These are phyloP conservation scores for Sturmia bella DNA, from an alignment of 2,888 invertebrate genomes.

Conservation along the genomic window DNA sequence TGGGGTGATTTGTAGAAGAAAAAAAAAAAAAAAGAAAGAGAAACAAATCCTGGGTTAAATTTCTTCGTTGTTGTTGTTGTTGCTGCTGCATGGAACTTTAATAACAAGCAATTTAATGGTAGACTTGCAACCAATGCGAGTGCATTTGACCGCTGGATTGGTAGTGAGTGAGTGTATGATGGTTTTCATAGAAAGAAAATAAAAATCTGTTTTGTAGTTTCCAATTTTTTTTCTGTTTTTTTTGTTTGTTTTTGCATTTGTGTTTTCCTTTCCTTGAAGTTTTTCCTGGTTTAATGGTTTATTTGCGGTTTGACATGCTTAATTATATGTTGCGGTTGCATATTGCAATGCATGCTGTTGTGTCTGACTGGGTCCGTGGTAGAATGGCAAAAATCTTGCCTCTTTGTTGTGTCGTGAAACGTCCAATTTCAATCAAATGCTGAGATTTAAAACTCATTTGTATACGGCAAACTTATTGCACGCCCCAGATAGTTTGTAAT, in stretches of 20 bases:
- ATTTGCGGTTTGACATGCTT: constrained; percentile 68
- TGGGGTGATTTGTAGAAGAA: constrained; percentile 4
- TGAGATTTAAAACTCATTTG: constrained; percentile 57
- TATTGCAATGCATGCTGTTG: constrained; percentile 20
- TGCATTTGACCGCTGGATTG: constrained; percentile 6
- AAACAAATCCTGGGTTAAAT: not conserved
- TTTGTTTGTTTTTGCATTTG: not conserved
- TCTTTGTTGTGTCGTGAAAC: constrained; percentile 26
- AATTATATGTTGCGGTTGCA: constrained; percentile 63
- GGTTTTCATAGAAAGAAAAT: constrained; percentile 4
- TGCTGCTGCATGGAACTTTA: not conserved
- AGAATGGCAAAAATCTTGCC: constrained; percentile 11
- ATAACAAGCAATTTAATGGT: constrained; percentile 6
- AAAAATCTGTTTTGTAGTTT: constrained; percentile 25
- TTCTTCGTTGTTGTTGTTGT: not conserved
- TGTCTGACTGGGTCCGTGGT: not conserved
- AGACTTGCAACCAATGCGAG: not conserved
- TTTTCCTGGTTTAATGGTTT: constrained; percentile 60
- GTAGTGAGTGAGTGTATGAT: not conserved
- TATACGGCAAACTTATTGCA: constrained; percentile 46
- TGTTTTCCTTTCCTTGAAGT: constrained; percentile 22
- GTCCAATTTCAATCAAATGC: constrained; percentile 65
- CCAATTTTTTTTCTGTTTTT: not conserved
- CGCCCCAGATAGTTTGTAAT: constrained; percentile 53
- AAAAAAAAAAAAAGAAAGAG: not conserved